A percentile compares a stretch with the other conserved stretches of the same genome.
Evolutionary conservation across 2,113 vertebrate genomes (phyloP).

Genomic region (Arothron firmamentum): DNA sequence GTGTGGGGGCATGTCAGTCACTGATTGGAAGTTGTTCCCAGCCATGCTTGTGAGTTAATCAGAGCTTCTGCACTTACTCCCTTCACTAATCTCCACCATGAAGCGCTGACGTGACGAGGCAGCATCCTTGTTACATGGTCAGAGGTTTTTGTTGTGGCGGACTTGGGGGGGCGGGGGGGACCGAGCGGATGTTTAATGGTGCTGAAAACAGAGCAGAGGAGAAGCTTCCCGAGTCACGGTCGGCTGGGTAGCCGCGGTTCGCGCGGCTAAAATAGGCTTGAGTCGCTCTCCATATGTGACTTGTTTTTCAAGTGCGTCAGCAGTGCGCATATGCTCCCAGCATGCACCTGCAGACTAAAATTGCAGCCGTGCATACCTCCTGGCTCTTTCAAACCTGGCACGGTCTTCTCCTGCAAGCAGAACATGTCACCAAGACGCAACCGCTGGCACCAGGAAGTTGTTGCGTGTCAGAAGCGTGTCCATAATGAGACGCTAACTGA

Average conservation of each 20-base stretch:
- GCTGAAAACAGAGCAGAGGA: slow-evolving; percentile 30
- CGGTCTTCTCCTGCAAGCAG: slow-evolving; percentile 25
- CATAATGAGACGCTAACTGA: slow-evolving; percentile 17
- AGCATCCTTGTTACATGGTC: slow-evolving; percentile 30
- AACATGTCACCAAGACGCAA: slow-evolving; percentile 37
- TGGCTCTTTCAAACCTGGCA: slow-evolving; percentile 8
- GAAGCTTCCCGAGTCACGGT: slow-evolving; percentile 44
- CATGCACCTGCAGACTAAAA: slow-evolving; percentile 50
- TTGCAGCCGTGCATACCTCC: neutral
- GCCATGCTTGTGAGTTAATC: slow-evolving; percentile 45
- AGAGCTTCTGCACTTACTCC: slow-evolving; percentile 34
- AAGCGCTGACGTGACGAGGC: slow-evolving; percentile 31
- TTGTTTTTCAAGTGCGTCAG: slow-evolving; percentile 67
- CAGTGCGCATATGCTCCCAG: slow-evolving; percentile 49
- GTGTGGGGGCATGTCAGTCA: slow-evolving; percentile 55
- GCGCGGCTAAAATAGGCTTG: slow-evolving; percentile 62
- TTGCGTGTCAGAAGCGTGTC: slow-evolving; percentile 59
- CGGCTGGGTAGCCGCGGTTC: slow-evolving; percentile 37
- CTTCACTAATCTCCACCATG: slow-evolving; percentile 52
- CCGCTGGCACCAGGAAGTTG: slow-evolving; percentile 31
- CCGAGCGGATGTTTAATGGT: slow-evolving; percentile 42
- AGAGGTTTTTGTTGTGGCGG: slow-evolving; percentile 9
- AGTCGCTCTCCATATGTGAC: slow-evolving; percentile 70
- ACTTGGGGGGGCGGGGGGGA: slow-evolving; percentile 10
- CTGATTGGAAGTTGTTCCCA: slow-evolving; percentile 33